phyloP scores from a whole-genome alignment of 2,113 vertebrate genomes.

The Dicentrarchus labrax region DNA sequence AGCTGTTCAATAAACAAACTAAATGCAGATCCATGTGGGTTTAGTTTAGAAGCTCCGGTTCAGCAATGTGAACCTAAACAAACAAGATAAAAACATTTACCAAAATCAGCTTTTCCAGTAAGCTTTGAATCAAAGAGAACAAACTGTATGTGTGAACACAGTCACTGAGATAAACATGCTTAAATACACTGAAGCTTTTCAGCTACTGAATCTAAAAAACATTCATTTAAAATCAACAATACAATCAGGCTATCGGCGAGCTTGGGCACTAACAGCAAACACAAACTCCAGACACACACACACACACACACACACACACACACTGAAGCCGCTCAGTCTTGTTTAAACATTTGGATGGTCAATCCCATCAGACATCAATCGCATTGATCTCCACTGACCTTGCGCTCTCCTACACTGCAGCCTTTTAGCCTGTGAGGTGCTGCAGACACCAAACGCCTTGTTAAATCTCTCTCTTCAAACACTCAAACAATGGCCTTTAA shows the following conservation, averaged over 20 bases:
- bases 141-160: conserved; percentile 15
- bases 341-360: conserved; percentile 48
- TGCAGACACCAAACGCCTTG: conserved; percentile 21
- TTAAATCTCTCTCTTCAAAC: conserved; percentile 19
- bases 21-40: conserved; percentile 1
- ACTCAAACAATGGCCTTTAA: background rate
- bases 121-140: conserved; percentile 48
- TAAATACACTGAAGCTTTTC: conserved; percentile 9
- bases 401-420: conserved; percentile 13
- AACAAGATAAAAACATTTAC: conserved; percentile 62
- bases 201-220: conserved; percentile 18
- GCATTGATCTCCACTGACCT: conserved; percentile 53
- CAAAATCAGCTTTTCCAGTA: conserved; percentile 51
- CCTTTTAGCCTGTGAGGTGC: background rate
- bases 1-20: conserved; percentile 26
- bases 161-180: conserved; percentile 43
- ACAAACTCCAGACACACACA: background rate
- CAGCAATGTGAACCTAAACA: conserved; percentile 57
- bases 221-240: conserved; percentile 15
- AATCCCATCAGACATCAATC: conserved; percentile 47
- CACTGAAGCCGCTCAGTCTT: conserved; percentile 12
- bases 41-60: conserved; percentile 34
- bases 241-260: background rate
- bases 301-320: conserved; percentile 17
- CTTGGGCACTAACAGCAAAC: conserved; percentile 18